Base-by-base conservation (phyloP, 2,888 invertebrate genomes). In the Aphelenchoides bicaudatus region DNA sequence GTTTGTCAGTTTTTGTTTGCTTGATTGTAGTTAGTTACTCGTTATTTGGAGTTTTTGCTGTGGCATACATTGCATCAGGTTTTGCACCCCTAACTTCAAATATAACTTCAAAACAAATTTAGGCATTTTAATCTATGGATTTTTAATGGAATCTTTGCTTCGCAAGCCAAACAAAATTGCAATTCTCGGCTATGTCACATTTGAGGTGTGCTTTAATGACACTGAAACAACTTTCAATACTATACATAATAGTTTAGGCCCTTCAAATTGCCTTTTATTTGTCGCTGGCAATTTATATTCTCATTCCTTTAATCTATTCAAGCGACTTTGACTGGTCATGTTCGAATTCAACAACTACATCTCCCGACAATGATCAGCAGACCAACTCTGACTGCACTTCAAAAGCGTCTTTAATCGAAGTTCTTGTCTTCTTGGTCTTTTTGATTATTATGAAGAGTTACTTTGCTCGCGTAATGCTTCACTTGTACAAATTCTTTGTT, bases 251-350 rank as follows among this genome's bases (percentile, higher is more conserved):
- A 6, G 21, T 63, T 56, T 29, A 61, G 65, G 21, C 65, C 8
- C 34, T 63, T 8, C 63, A 63, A 63, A 67, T 63, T 27, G 63
- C 57, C 43, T 66, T 63, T 50, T 63, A 63, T 19, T 31, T 63
- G 25, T 59, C 62, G 3, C 19, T 63, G 30, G 46, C 50, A 21
- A 29, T 65, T n/a, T 61, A 62, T 47, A 62, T 56, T n/a, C 28
- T 55, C n/a, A 38, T 63, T 4, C 59, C 59, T 25, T 13, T 60
- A 46, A 29, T 63, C 16, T 59, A 38, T 16, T n/a, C 55, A 8
- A 16, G 51, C 10, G 55, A 31, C n/a, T 50, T 55, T 1, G 57
- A 4, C 8, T 21, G 28, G 34, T 3, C 16, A 2, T 57, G 47
- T 34, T n/a, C 25, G n/a, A 27, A 59, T 10, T 28, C 25, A 19